phyloP scores from a whole-genome alignment of 2,113 vertebrate species.

The Rafetus swinhoei region DNA sequence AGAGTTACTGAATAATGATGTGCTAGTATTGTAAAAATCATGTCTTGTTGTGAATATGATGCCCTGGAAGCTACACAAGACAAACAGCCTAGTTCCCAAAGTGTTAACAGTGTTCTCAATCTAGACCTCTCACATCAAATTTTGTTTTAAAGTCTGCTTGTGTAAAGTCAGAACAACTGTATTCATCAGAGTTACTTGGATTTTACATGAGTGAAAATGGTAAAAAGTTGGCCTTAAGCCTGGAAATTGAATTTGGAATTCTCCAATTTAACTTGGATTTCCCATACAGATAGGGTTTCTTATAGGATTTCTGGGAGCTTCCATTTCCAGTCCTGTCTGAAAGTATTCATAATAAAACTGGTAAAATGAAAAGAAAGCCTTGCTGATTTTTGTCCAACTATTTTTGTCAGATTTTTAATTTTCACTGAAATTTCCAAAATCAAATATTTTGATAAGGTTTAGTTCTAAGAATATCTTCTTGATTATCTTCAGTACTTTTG shows the following conservation, averaged over 20 bases:
- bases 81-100: conserved; percentile 10
- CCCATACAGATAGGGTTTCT: neutral
- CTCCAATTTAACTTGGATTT: neutral
- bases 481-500: neutral
- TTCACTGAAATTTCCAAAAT: neutral
- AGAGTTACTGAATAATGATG: conserved; percentile 3
- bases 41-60: neutral
- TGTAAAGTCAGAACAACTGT: neutral
- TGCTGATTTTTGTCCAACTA: neutral
- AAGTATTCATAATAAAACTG: neutral
- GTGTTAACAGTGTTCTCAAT: neutral
- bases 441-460: neutral
- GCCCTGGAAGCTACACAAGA: neutral
- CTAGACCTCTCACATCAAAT: neutral
- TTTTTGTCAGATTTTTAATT: neutral
- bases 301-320: neutral
- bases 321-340: neutral
- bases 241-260: neutral
- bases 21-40: neutral
- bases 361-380: accelerated
- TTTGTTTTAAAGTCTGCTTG: neutral
- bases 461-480: neutral
- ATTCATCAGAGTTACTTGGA: neutral
- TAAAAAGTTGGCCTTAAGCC: neutral
- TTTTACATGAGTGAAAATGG: neutral